Evolutionary conservation across 2,113 vertebrate genomes (phyloP).

Genomic region (Hypanus sabinus): DNA sequence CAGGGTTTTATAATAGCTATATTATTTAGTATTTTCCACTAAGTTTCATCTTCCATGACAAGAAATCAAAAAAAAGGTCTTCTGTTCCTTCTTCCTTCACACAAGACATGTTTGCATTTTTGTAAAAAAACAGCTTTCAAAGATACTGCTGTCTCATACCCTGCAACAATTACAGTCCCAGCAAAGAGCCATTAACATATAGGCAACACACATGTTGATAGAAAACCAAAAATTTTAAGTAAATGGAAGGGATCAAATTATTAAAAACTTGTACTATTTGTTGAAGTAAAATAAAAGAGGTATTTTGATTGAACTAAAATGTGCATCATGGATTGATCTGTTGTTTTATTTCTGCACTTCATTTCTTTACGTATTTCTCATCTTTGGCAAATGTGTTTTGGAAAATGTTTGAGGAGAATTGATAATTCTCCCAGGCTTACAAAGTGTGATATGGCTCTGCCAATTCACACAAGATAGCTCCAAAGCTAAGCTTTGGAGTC

Average conservation of each 20-base stretch:
- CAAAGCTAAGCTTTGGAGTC: background rate
- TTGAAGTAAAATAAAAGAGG: conserved; percentile 2
- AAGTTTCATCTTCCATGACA: conserved; percentile 22
- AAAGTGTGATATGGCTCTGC: background rate
- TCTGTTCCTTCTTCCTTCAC: background rate
- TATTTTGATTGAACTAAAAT: conserved; percentile 27
- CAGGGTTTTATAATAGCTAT: conserved; percentile 25
- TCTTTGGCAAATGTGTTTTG: background rate
- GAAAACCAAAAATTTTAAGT: conserved; percentile 32
- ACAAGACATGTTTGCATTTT: conserved; percentile 28
- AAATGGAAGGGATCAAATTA: background rate
- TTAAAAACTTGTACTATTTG: conserved; percentile 31
- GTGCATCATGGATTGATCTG: background rate
- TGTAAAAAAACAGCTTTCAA: conserved; percentile 31
- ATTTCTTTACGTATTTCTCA: background rate
- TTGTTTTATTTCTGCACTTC: background rate
- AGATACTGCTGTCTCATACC: background rate
- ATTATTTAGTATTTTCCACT: background rate
- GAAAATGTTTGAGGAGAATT: background rate
- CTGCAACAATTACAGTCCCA: conserved; percentile 20
- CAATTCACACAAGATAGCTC: background rate
- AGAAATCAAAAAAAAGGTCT: conserved; percentile 24
- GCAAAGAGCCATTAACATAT: background rate
- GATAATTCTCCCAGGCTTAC: background rate
- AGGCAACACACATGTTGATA: background rate